Base-by-base conservation (phyloP, 2,888 invertebrate species). In the Sussaba pulchella region DNA sequence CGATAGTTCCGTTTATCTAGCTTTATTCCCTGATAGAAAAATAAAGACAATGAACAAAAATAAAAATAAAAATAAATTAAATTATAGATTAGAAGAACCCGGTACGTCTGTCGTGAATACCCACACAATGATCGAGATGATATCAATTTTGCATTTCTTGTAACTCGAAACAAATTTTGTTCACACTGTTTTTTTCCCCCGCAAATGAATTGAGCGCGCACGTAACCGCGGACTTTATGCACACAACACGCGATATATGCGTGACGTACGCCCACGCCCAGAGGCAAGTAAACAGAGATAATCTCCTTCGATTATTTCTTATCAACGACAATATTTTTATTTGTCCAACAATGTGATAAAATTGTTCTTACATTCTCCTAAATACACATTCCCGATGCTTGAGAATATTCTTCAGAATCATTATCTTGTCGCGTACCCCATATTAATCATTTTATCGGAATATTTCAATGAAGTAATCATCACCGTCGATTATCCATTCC, bases 271-370 rank as follows among this genome's bases (percentile, higher is more conserved):
- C 87, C 86, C 87, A 87, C 89, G 83, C 85, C 79, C 64, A 70
- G 70, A 50, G 78, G 85, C 86, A 85, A 85, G 87, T 84, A 88
- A 88, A 87, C 87, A 85, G 66, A 71, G 87, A 89, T 89, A 88
- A 87, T 84, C 82, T 76, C 70, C 43, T 8, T 63, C 64, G 52
- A 81, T 87, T 87, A 88, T 63, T 66, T 63, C 81, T 81, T 77
- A 81, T 81, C 76, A 10, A 57, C 54, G 9, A 61, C 47, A 63
- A 76, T 78, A 45, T 61, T 63, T 72, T 39, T 43, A 57, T 61
- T 63, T 64, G 59, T 64, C 74, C 63, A 59, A 70, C 45, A 54
- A 26, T 54, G 26, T 54, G 26, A 14, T 43, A 19, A 4, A 17
- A 59, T 57, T 50, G n/a, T 59, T n/a, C 39, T 17, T 78, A 36